Percentiles rank a stretch among this genome's conserved stretches.
These are phyloP conservation scores for Grammomys dolichurus DNA, from an alignment of 2,113 vertebrate species.

Conservation along the genomic window DNA sequence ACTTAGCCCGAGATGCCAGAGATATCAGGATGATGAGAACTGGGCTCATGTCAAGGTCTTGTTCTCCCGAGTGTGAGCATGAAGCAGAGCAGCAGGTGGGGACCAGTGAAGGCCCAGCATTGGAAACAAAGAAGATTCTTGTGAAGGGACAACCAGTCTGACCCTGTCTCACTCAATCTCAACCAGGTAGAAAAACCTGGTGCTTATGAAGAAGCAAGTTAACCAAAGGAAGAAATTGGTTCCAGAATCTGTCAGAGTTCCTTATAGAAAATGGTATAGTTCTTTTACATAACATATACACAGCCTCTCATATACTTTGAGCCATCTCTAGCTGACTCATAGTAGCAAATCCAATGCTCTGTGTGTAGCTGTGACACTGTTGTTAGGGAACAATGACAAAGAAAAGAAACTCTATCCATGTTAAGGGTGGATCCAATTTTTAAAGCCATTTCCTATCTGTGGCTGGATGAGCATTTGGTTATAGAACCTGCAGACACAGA, in stretches of 20 bases:
- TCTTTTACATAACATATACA: not conserved
- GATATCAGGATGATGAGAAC: accelerated
- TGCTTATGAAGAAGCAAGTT: not conserved
- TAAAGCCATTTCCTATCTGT: too few relatives aligned
- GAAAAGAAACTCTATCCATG: not conserved
- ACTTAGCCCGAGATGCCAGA: accelerated
- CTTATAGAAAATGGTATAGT: not conserved
- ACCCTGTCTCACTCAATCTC: not conserved
- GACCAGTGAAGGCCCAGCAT: not conserved
- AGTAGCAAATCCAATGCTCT: not conserved
- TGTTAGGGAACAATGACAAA: not conserved
- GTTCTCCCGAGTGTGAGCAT: not conserved
- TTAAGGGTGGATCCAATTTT: not conserved
- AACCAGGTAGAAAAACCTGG: not conserved
- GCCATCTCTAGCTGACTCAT: not conserved
- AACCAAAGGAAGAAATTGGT: not conserved
- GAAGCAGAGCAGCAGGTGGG: not conserved
- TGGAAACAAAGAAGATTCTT: too few relatives aligned
- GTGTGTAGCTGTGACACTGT: not conserved
- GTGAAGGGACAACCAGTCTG: not conserved
- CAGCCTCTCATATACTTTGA: not conserved
- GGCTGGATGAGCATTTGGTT: too few relatives aligned
- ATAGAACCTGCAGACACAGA: not conserved
- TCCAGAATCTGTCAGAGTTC: not conserved
- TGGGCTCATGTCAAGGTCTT: too few relatives aligned